Conservation (phyloP, 2,888 invertebrate species). For the Drosophila hamatofila region DNA sequence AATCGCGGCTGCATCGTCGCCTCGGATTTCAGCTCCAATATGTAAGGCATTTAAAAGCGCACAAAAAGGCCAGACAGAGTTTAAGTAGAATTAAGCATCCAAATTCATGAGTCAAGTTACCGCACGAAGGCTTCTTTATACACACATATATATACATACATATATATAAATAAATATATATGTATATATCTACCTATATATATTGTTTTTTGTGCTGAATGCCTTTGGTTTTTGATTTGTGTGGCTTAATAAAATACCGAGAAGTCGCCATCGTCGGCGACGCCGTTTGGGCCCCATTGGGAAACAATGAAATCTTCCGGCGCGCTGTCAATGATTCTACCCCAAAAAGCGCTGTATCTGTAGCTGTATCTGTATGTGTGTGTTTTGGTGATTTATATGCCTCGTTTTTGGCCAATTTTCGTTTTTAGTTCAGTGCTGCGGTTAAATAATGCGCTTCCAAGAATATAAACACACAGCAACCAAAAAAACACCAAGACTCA, state of each 20-base stretch:
- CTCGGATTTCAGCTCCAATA: slow-evolving; percentile 55
- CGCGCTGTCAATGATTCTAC: slow-evolving; percentile 80
- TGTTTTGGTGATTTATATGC: slow-evolving; percentile 72
- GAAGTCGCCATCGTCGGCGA: slow-evolving; percentile 63
- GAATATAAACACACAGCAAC: slow-evolving; percentile 60
- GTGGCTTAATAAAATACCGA: slow-evolving; percentile 82
- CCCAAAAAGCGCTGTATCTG: slow-evolving; percentile 48
- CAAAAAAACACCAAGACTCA: slow-evolving; percentile 21
- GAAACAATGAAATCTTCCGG: slow-evolving; percentile 81
- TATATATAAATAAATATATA: slow-evolving; percentile 10
- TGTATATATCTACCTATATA: not conserved
- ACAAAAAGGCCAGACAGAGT: slow-evolving; percentile 59
- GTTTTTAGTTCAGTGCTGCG: slow-evolving; percentile 75
- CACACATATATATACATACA: slow-evolving; percentile 26
- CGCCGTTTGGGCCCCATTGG: slow-evolving; percentile 69
- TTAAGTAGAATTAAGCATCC: slow-evolving; percentile 81
- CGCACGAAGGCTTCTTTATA: slow-evolving; percentile 64
- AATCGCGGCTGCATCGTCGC: slow-evolving; percentile 67
- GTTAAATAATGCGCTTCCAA: slow-evolving; percentile 79
- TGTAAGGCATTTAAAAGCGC: slow-evolving; percentile 64
- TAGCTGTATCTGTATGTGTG: slow-evolving; percentile 25
- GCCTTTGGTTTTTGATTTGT: slow-evolving; percentile 72
- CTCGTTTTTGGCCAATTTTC: slow-evolving; percentile 81
- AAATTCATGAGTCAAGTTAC: slow-evolving; percentile 79
- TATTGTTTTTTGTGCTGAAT: slow-evolving; percentile 41